Conservation (phyloP, 1,140 invertebrate genomes). For the Cyclargus thomasi region DNA sequence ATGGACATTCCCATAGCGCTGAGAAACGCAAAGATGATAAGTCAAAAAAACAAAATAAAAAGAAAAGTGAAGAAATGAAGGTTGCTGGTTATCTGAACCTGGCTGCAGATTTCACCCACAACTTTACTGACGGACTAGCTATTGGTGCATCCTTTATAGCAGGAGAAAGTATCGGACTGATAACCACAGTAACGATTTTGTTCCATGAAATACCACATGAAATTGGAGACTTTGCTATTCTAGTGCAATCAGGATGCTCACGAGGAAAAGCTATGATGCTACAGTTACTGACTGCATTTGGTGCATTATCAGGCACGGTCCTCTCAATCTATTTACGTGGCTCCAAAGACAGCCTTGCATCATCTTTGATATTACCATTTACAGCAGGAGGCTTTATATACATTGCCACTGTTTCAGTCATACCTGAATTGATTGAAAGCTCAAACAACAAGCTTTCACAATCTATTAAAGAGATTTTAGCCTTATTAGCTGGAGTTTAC, state of each 20-base stretch:
- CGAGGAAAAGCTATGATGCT: slow-evolving; percentile 93
- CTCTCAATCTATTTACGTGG: slow-evolving; percentile 89
- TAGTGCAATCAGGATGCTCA: slow-evolving; percentile 94
- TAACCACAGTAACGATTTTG: slow-evolving; percentile 95
- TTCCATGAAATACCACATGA: slow-evolving; percentile 98
- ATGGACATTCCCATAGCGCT: slow-evolving; percentile 76
- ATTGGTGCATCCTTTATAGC: slow-evolving; percentile 98
- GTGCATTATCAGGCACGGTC: slow-evolving; percentile 93
- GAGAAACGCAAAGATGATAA: slow-evolving; percentile 68
- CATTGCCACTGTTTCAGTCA: slow-evolving; percentile 97
- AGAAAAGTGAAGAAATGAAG: slow-evolving; percentile 83
- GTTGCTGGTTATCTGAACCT: slow-evolving; percentile 95
- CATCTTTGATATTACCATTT: slow-evolving; percentile 93
- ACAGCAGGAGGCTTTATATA: slow-evolving; percentile 99
- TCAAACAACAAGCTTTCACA: slow-evolving; percentile 85
- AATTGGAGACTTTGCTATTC: slow-evolving; percentile 98
- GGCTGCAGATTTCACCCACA: slow-evolving; percentile 96
- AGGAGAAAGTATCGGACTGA: slow-evolving; percentile 85
- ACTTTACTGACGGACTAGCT: slow-evolving; percentile 97
- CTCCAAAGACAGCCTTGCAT: slow-evolving; percentile 83
- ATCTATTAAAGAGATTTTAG: slow-evolving; percentile 89
- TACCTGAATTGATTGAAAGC: slow-evolving; percentile 93
- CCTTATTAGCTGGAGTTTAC: slow-evolving; percentile 88
- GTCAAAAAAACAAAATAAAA: slow-evolving; percentile 62
- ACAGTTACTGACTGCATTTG: slow-evolving; percentile 94